Conservation (phyloP, 2,888 invertebrate genomes). For the Drosophila infuscata region DNA sequence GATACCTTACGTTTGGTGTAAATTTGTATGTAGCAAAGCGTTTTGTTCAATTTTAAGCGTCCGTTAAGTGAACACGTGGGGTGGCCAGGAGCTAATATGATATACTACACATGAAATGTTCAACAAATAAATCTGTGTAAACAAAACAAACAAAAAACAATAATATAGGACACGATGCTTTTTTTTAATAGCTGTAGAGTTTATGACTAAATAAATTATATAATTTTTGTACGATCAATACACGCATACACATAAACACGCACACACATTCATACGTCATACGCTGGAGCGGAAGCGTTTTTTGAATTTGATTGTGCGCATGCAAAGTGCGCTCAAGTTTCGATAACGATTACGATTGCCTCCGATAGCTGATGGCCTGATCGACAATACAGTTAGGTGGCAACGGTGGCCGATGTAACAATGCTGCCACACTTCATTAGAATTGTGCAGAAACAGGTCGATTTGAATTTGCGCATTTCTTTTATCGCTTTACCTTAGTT, state of each 20-base stretch:
- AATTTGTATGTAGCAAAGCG: slow-evolving; percentile 54
- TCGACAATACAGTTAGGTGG: slow-evolving; percentile 2
- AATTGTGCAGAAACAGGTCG: not conserved
- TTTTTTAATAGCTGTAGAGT: slow-evolving; percentile 50
- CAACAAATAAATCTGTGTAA: slow-evolving; percentile 55
- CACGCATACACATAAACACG: not conserved
- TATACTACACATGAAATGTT: slow-evolving; percentile 47
- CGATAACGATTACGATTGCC: slow-evolving; percentile 33
- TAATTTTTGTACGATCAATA: slow-evolving; percentile 23
- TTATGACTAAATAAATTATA: slow-evolving; percentile 43
- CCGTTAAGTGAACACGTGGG: slow-evolving; percentile 46
- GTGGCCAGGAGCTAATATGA: slow-evolving; percentile 33
- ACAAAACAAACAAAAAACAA: slow-evolving; percentile 22
- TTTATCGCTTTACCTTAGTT: not conserved
- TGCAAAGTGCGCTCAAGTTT: not conserved
- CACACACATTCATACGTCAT: slow-evolving; percentile 6
- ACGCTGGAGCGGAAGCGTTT: not conserved
- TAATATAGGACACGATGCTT: slow-evolving; percentile 53
- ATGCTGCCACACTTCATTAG: not conserved
- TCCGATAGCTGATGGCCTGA: not conserved
- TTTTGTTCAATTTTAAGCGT: slow-evolving; percentile 56
- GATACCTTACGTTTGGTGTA: slow-evolving; percentile 58
- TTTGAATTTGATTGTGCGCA: not conserved
- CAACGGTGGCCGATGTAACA: not conserved
- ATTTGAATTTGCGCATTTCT: slow-evolving; percentile 32